Conservation (phyloP, 2,888 invertebrate species). For the Serripes groenlandicus region DNA sequence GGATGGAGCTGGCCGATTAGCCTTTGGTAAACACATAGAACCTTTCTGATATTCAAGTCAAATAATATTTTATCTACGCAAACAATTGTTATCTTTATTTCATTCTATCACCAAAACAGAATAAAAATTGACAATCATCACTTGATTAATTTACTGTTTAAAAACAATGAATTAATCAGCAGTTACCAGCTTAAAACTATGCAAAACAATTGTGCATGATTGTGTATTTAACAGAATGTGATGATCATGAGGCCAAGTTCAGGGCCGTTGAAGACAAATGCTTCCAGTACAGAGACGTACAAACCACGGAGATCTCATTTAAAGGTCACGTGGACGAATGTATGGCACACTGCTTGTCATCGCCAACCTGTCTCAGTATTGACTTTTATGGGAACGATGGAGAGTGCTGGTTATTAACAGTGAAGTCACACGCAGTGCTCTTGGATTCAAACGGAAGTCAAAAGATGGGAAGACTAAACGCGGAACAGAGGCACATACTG, state of each 20-base stretch:
- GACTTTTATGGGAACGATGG: constrained; percentile 9
- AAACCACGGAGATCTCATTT: constrained; percentile 1
- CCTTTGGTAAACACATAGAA: no score
- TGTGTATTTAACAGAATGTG: background rate
- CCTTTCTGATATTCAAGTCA: no score
- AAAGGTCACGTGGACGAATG: constrained; percentile 7
- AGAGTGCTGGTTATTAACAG: constrained; percentile 22
- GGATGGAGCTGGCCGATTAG: no score
- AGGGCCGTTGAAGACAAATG: background rate
- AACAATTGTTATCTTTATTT: no score
- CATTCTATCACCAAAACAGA: no score
- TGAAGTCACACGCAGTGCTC: constrained; percentile 14
- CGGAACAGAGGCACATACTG: background rate
- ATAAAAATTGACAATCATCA: no score
- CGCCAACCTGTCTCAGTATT: constrained; percentile 1
- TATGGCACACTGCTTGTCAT: background rate
- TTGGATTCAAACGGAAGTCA: constrained; percentile 8
- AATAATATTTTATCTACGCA: no score
- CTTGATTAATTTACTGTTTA: no score
- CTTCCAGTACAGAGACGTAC: constrained; percentile 12
- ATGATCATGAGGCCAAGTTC: background rate
- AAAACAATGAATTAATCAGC: no score
- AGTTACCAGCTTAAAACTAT: background rate
- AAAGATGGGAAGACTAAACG: constrained; percentile 5
- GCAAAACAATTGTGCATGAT: background rate